Conservation (phyloP, 2,888 invertebrate species). For the Coleophora flavipennella region DNA sequence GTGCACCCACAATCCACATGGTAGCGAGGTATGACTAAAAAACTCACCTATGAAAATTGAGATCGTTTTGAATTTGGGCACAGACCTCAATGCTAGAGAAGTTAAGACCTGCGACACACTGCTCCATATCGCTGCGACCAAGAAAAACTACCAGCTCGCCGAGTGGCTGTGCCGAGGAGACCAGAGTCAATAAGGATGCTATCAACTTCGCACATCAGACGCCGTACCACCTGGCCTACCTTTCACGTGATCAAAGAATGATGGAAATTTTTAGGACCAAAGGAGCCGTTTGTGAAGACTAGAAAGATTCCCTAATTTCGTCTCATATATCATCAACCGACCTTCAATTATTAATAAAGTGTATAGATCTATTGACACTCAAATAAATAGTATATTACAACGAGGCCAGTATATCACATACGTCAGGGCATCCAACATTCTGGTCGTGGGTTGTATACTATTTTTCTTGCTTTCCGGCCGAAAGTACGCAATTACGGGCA, state of each 20-base stretch:
- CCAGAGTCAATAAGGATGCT: neutral
- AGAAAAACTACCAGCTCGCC: slow-evolving; percentile 1
- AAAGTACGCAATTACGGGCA: too few species aligned
- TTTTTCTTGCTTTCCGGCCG: too few species aligned
- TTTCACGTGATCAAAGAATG: neutral
- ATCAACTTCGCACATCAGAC: neutral
- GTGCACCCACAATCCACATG: neutral
- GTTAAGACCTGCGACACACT: neutral
- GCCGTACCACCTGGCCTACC: neutral
- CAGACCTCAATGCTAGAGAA: neutral
- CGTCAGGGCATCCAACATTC: too few species aligned
- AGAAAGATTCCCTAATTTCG: neutral
- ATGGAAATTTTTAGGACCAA: neutral
- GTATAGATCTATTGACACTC: neutral
- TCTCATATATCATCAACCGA: neutral
- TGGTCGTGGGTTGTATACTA: too few species aligned
- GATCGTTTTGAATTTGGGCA: neutral
- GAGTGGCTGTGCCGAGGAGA: slow-evolving; percentile 1
- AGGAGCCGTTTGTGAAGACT: neutral
- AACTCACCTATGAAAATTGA: too few species aligned
- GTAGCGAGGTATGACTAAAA: neutral
- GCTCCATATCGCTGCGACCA: neutral
- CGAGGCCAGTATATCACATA: too few species aligned
- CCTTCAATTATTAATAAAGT: neutral
- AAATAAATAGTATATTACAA: neutral